A percentile compares a stretch with the other conserved stretches of the same genome.
Evolutionary conservation across 2,113 vertebrate species (phyloP).

Genomic region (Camelus dromedarius): DNA sequence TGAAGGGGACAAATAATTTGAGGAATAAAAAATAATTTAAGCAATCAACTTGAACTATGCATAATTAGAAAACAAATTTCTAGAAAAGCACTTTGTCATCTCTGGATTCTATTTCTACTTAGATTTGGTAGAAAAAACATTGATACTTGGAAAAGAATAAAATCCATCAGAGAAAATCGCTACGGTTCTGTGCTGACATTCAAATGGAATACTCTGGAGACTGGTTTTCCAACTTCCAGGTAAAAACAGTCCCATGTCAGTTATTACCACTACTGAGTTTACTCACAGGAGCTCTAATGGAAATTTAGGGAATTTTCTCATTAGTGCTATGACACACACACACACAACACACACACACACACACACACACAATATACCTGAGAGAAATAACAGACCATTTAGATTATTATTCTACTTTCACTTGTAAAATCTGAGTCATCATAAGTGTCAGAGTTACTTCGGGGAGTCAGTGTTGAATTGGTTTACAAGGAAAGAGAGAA

Average conservation of each 20-base stretch:
- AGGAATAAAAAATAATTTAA: slow-evolving; percentile 26
- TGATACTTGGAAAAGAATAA: slow-evolving; percentile 14
- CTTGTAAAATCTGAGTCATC: slow-evolving; percentile 1
- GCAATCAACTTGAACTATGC: background rate
- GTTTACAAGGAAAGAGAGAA: background rate
- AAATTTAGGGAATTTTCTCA: slow-evolving; percentile 31
- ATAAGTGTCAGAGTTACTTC: background rate
- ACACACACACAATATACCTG: background rate
- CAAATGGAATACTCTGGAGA: slow-evolving; percentile 35
- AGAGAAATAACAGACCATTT: slow-evolving; percentile 9
- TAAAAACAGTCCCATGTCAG: background rate
- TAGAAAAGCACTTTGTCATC: background rate
- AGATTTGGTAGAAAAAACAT: background rate
- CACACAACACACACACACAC: background rate
- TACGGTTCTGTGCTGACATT: background rate
- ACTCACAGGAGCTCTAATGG: background rate
- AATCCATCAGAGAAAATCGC: slow-evolving; percentile 39
- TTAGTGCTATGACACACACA: background rate
- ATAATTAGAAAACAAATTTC: background rate
- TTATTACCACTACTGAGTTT: slow-evolving; percentile 26
- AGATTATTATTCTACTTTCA: slow-evolving; percentile 6
- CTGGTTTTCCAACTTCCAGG: background rate
- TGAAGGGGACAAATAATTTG: background rate
- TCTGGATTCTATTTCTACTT: slow-evolving; percentile 8
- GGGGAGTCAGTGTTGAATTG: background rate